Percentiles rank a stretch among this genome's conserved stretches.
Evolutionary conservation across 2,113 vertebrate species (phyloP).

Genomic region (Gorsachius goisagi): DNA sequence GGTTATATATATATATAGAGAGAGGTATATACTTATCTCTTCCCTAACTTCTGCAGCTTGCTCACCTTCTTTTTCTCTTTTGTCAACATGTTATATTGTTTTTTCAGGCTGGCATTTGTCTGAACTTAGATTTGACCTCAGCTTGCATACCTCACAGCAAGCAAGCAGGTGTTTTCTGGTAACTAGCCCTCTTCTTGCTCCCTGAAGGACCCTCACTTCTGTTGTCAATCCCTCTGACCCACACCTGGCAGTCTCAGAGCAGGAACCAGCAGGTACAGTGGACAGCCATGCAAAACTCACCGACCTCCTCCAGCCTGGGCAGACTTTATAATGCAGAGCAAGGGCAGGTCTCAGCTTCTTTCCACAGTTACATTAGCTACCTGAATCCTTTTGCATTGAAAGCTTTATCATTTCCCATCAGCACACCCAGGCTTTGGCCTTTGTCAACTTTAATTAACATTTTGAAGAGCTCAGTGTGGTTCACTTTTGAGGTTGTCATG

Average conservation of each 20-base stretch:
- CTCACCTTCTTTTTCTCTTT: background rate
- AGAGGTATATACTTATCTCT: background rate
- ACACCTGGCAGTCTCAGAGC: background rate
- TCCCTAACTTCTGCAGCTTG: background rate
- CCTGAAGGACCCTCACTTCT: background rate
- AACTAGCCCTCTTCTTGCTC: background rate
- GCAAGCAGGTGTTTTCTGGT: background rate
- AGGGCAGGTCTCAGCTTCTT: background rate
- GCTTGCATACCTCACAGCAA: background rate
- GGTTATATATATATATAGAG: background rate
- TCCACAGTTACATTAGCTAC: background rate
- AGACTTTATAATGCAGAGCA: background rate
- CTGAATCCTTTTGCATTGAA: conserved; percentile 1
- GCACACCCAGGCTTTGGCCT: background rate
- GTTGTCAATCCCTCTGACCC: background rate
- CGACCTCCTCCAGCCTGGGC: background rate
- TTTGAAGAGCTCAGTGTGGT: conserved; percentile 15
- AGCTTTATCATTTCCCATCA: background rate
- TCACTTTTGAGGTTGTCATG: background rate
- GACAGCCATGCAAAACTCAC: background rate
- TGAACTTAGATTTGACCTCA: background rate
- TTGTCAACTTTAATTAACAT: conserved; percentile 21
- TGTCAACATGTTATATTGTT: background rate
- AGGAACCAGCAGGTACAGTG: background rate
- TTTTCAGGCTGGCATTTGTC: background rate